These are phyloP conservation scores for Ophioninae sp. DNA, from an alignment of 2,888 invertebrate species.

Conservation along the genomic window DNA sequence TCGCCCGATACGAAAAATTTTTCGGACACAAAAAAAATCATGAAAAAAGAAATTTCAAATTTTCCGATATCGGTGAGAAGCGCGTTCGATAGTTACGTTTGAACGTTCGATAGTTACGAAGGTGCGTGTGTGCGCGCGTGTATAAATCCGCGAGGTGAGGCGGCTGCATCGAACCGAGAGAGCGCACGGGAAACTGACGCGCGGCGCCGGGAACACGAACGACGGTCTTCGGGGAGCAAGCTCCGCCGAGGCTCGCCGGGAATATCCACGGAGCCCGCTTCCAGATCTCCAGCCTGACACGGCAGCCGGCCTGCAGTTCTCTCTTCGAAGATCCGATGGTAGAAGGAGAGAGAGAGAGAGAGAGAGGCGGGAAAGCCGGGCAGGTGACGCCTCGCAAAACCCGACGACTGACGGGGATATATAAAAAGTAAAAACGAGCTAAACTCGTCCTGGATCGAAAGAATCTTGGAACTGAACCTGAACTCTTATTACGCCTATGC, in stretches of 20 bases:
- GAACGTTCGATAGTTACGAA: too few relatives aligned
- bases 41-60: too few relatives aligned
- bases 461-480: slow-evolving; percentile 39
- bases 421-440: slow-evolving; percentile 62
- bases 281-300: slow-evolving; percentile 44
- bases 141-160: slow-evolving; percentile 48
- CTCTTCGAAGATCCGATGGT: slow-evolving; percentile 5
- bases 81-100: too few relatives aligned
- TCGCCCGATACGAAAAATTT: too few relatives aligned
- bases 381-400: slow-evolving; percentile 66
- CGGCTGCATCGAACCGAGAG: slow-evolving; percentile 66
- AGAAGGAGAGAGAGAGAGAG: slow-evolving; percentile 52
- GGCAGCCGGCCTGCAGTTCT: slow-evolving; percentile 50
- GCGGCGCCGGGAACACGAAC: slow-evolving; percentile 55
- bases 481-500: slow-evolving; percentile 57
- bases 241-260: slow-evolving; percentile 23
- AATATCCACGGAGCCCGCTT: slow-evolving; percentile 57
- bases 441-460: slow-evolving; percentile 61
- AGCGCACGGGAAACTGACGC: slow-evolving; percentile 66
- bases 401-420: slow-evolving; percentile 56
- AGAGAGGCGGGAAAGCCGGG: slow-evolving; percentile 61
- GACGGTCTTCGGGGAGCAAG: slow-evolving; percentile 58
- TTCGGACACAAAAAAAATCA: too few relatives aligned
- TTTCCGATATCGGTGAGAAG: too few relatives aligned
- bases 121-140: background rate